Percentiles rank a stretch among this genome's conserved stretches.
phyloP scores from a whole-genome alignment of 1,140 invertebrate species.

The Hermetia illucens region DNA sequence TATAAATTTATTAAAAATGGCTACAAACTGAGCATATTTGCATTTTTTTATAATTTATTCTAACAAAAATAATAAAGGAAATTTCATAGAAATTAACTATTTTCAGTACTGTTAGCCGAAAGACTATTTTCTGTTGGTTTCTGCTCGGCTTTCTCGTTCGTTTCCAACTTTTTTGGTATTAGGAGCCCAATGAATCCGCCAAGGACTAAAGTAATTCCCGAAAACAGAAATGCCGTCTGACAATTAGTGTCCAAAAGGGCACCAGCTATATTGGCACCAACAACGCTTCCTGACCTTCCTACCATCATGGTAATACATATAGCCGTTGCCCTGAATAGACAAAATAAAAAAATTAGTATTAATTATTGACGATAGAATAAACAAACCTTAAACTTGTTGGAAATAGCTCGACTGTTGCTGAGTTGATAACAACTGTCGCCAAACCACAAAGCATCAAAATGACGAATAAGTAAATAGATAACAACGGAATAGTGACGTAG shows the following conservation, averaged over 20 bases:
- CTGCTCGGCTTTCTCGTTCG: not conserved
- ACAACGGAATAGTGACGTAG: conserved; percentile 7
- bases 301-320: conserved; percentile 21
- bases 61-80: too few relatives aligned
- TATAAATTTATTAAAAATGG: too few relatives aligned
- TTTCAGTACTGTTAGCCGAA: too few relatives aligned
- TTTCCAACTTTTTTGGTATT: conserved; percentile 5
- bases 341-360: not conserved
- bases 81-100: too few relatives aligned
- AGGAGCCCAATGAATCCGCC: conserved; percentile 8
- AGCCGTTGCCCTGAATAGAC: conserved; percentile 15
- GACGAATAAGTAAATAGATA: conserved; percentile 10
- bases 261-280: conserved; percentile 13
- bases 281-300: conserved; percentile 16
- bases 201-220: conserved; percentile 6
- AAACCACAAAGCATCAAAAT: conserved; percentile 13
- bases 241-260: conserved; percentile 9
- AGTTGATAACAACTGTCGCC: conserved; percentile 15
- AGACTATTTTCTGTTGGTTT: not conserved
- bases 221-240: conserved; percentile 8
- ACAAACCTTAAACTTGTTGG: conserved; percentile 19
- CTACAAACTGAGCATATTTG: too few relatives aligned
- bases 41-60: too few relatives aligned
- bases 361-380: not conserved
- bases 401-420: conserved; percentile 19